A percentile compares a stretch with the other conserved stretches of the same genome.
Conservation (phyloP, 2,113 vertebrate species). For the Haplotaxodon microlepis region DNA sequence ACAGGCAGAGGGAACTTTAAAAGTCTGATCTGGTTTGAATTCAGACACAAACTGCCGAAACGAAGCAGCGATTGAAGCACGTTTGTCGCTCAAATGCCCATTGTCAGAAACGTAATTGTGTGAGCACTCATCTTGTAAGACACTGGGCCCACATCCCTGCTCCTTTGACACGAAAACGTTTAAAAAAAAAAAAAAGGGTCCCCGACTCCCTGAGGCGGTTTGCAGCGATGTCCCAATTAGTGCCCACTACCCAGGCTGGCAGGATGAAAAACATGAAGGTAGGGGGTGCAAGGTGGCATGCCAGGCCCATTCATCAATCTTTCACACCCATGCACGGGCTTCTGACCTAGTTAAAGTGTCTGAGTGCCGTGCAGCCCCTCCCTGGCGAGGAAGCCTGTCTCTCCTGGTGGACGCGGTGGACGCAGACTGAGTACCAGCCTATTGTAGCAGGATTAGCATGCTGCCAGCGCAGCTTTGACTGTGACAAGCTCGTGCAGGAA, state of each 20-base stretch:
- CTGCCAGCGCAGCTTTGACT: conserved; percentile 15
- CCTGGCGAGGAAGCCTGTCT: conserved; percentile 19
- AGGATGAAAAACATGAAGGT: conserved; percentile 50
- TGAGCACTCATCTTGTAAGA: conserved; percentile 1
- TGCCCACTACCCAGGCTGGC: conserved; percentile 32
- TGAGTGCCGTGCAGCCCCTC: conserved; percentile 21
- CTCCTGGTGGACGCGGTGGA: conserved; percentile 20
- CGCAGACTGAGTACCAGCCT: conserved; percentile 33
- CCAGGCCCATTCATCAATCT: conserved; percentile 63
- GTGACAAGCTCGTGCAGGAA: conserved; percentile 24
- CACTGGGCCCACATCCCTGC: not conserved
- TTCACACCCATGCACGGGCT: conserved; percentile 48
- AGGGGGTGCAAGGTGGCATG: conserved; percentile 62
- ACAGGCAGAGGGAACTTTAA: not conserved
- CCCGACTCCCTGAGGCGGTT: conserved; percentile 24
- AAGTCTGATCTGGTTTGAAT: not conserved
- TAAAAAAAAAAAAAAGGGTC: not conserved
- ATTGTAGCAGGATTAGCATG: conserved; percentile 54
- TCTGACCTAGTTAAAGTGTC: conserved; percentile 67
- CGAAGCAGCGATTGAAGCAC: not conserved
- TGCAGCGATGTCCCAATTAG: conserved; percentile 63
- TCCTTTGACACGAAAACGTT: not conserved
- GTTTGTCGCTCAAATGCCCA: not conserved
- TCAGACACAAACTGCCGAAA: not conserved
- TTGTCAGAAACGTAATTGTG: conserved; percentile 14